Percentiles rank a stretch among this genome's conserved stretches.
These are phyloP conservation scores for Musca domestica DNA, from an alignment of 1,140 invertebrate species.

Conservation along the genomic window DNA sequence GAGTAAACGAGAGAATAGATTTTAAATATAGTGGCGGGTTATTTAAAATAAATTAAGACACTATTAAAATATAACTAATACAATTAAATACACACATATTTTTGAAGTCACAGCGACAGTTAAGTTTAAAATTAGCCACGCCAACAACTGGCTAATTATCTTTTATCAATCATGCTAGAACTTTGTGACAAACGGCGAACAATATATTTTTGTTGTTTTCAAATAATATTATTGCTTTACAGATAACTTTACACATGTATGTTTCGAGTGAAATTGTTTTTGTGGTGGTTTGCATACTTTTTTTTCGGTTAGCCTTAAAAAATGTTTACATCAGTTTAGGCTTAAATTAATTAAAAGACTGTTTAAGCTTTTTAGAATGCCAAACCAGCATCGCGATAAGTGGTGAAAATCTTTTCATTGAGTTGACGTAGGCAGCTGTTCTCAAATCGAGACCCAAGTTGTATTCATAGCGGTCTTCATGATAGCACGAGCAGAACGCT, in stretches of 20 bases:
- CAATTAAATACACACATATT: slow-evolving; percentile 5
- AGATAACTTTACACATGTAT: not conserved
- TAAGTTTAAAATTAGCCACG: too few relatives aligned
- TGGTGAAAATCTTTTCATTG: slow-evolving; percentile 98
- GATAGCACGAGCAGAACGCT: slow-evolving; percentile 87
- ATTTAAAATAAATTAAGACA: slow-evolving; percentile 23
- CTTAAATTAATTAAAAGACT: slow-evolving; percentile 15
- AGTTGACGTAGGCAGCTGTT: slow-evolving; percentile 97
- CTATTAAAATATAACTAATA: not conserved
- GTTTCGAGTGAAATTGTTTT: slow-evolving; percentile 12
- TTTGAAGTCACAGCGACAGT: slow-evolving; percentile 4
- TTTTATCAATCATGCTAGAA: too few relatives aligned
- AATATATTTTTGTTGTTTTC: not conserved
- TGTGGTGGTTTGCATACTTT: too few relatives aligned
- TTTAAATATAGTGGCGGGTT: slow-evolving; percentile 15
- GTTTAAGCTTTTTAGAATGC: slow-evolving; percentile 75
- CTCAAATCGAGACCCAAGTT: slow-evolving; percentile 96
- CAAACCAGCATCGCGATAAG: slow-evolving; percentile 94
- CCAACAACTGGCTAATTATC: too few relatives aligned
- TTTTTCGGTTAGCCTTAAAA: too few relatives aligned
- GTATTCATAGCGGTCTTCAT: slow-evolving; percentile 96
- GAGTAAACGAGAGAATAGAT: not conserved
- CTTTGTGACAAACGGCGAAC: slow-evolving; percentile 11
- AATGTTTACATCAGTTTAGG: not conserved
- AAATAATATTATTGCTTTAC: slow-evolving; percentile 9